phyloP scores from a whole-genome alignment of 2,797 vertebrate genomes.

The Phrynocephalus vlangalii region DNA sequence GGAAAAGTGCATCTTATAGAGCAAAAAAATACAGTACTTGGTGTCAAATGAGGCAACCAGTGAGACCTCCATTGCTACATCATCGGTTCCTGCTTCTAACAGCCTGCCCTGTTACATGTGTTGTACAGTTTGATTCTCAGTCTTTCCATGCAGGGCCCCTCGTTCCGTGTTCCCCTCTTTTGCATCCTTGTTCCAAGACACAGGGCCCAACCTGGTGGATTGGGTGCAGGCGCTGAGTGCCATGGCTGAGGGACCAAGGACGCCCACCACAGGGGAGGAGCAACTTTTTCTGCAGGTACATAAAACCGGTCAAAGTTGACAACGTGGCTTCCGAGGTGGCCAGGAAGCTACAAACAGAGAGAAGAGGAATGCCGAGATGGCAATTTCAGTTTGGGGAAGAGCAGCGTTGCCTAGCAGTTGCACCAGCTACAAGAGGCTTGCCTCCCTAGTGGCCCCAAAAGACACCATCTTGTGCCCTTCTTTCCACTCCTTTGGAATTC shows the following conservation, averaged over 20 bases:
- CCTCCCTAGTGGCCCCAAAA: not conserved
- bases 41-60: too few relatives aligned
- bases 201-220: slow-evolving; percentile 84
- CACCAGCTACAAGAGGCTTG: not conserved
- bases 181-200: slow-evolving; percentile 76
- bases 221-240: slow-evolving; percentile 83
- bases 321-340: too few relatives aligned
- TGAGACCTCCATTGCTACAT: too few relatives aligned
- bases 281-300: slow-evolving; percentile 85
- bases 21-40: too few relatives aligned
- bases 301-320: not conserved
- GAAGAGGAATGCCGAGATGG: not conserved
- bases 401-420: not conserved
- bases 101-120: too few relatives aligned
- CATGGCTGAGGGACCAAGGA: slow-evolving; percentile 63
- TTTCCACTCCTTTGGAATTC: not conserved
- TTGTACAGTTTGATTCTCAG: fast-evolving
- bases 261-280: slow-evolving; percentile 59
- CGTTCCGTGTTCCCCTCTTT: slow-evolving; percentile 38
- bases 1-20: too few relatives aligned
- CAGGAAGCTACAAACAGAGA: not conserved
- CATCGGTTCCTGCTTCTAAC: too few relatives aligned
- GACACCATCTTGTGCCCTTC: not conserved
- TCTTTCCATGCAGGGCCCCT: slow-evolving; percentile 26
- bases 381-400: too few relatives aligned